Base-by-base conservation (phyloP, 2,113 vertebrate genomes). In the Ramphastos sulfuratus region DNA sequence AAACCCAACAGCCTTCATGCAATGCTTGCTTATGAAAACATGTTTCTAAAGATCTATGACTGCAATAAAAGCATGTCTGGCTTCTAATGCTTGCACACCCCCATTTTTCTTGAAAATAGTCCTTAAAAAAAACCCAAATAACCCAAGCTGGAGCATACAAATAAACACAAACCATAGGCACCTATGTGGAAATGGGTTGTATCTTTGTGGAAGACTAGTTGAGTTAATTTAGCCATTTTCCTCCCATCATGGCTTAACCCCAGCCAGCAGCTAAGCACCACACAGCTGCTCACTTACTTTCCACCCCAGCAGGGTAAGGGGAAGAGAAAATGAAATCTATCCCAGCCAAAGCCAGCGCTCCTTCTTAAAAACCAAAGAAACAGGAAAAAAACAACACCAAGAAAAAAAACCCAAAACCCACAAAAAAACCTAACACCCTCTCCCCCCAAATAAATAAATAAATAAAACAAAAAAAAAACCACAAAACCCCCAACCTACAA, bases 41-140 rank as follows among this genome's bases (percentile, higher is more conserved):
- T 86, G 74, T 96, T 97, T 94, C 88, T 96, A 76, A 96, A 94
- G 80, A 96, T 94, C 95, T 95, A 71, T 91, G 60, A 89, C 86
- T 95, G 79, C 84, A 93, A 24, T 95, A 96, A 97, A 97, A 94
- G 46, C 42, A 90, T 0, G 3, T 64, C 82, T 97, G 85, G 73
- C 81, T 96, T 96, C 33, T 55, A 67, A 59, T 19, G 46, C 10
- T 42, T 67, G 12, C 1, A 3, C 27, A 28, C 18, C 0, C 2
- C 46, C 2, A 5, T 71, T 83, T 88, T 71, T 59, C 18, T 64
- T 71, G 10, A 64, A 88, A 88, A 70, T 6, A 61, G 8, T 46
- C 4, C 13, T 44, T 46, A 44, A 11, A 52, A 54, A 44, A 48
- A 54, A 5, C 50, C 20, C 50, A 14, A 55, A 55, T 28, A 55